These are phyloP conservation scores for Peromyscus aztecus DNA, from an alignment of 2,797 vertebrate genomes.

Conservation along the genomic window DNA sequence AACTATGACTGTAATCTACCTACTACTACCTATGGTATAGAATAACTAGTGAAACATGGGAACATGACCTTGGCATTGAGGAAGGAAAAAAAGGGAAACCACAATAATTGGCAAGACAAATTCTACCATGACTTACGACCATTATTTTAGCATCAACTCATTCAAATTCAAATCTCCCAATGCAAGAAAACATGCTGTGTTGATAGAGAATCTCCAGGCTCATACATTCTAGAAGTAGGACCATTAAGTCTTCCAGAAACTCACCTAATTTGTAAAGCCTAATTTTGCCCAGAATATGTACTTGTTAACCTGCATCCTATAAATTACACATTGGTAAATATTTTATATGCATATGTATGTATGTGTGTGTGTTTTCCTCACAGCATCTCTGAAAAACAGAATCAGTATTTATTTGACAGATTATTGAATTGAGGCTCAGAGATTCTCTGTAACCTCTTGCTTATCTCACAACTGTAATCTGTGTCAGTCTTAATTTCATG, in stretches of 20 bases:
- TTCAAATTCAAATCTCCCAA: background rate
- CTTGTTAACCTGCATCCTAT: background rate
- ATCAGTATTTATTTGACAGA: background rate
- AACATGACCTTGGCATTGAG: background rate
- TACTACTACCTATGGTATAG: background rate
- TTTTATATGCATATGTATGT: background rate
- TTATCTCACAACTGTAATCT: background rate
- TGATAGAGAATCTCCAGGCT: background rate
- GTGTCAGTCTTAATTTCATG: background rate
- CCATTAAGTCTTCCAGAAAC: background rate
- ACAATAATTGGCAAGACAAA: constrained; percentile 9
- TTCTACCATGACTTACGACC: background rate
- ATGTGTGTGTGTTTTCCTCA: background rate
- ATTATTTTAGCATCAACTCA: constrained; percentile 1
- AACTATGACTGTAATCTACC: background rate
- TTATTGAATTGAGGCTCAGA: background rate
- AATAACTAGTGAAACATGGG: background rate
- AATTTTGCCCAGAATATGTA: background rate
- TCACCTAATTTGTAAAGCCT: constrained; percentile 11
- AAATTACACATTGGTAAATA: background rate
- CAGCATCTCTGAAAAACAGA: background rate
- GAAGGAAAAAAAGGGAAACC: background rate
- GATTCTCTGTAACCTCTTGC: background rate
- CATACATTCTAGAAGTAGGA: background rate
- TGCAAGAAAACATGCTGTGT: background rate